Base-by-base conservation (phyloP, 1,140 invertebrate genomes). In the Oncopodura yosiiana region DNA sequence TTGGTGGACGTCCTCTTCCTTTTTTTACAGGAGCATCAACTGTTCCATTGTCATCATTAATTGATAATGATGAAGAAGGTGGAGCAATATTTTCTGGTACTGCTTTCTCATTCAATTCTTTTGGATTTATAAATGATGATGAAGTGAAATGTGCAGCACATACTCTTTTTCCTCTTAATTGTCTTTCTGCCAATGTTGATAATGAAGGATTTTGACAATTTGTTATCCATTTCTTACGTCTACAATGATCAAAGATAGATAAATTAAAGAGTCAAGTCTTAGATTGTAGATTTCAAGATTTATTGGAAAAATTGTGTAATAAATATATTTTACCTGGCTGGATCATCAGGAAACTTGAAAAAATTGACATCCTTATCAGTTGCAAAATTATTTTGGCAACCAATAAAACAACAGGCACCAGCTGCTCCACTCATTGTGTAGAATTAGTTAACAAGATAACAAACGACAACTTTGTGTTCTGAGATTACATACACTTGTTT, bases 351-450 rank as follows among this genome's bases (percentile, higher is more conserved):
- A 37, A 56, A 56, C 37, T 37, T 44, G 14, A 56, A 56, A 34
- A 56, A 56, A n/a, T 30, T 23, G 16, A 46, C 46, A 44, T 50
- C 54, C 37, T 56, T 56, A 23, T 56, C 54, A 0, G 54, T 45
- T 3, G 46, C 34, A 24, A 43, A 56, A 29, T 41, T 56, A 16
- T 50, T 50, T 12, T 36, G 50, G 24, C 54, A 56, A 24, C 54
- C 48, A 29, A 36, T 37, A n/a, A 44, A 56, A 37, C 46, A 43
- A 18, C 54, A 56, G 26, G 46, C 38, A 16, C 34, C 34, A 24
- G 50, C 41, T 30, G 54, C 37, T 3, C 46, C 46, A 37, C 46
- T 49, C 46, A 49, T 49, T 16, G 23, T 23, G 6, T 39, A 14
- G 19, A 4, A 6, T 11, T 11, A 39, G 19, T 39, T 18, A 39